Evolutionary conservation across 2,888 invertebrate species (phyloP).

Genomic region (Tachystola acroxantha): DNA sequence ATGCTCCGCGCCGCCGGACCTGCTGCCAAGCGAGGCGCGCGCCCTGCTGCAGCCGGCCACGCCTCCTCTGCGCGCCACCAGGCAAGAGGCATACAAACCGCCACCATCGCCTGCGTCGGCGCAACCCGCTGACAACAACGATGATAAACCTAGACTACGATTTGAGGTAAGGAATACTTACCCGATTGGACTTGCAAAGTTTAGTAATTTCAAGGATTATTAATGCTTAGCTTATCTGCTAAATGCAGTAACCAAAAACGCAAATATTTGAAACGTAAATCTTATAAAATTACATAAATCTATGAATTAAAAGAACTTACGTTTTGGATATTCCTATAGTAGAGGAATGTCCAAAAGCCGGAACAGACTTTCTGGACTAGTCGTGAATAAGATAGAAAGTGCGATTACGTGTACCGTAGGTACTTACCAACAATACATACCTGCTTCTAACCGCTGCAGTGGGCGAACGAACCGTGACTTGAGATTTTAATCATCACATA

Average conservation of each 20-base stretch:
- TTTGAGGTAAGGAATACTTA: slow-evolving; percentile 68
- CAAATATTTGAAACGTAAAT: too few species aligned
- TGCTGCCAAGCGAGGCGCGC: slow-evolving; percentile 77
- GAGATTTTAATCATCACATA: slow-evolving; percentile 29
- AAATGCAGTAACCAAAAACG: too few species aligned
- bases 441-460: background rate
- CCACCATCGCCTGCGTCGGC: slow-evolving; percentile 30
- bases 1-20: slow-evolving; percentile 81
- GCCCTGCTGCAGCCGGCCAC: slow-evolving; percentile 60
- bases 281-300: too few species aligned
- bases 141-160: slow-evolving; percentile 58
- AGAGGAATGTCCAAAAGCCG: too few species aligned
- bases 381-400: slow-evolving; percentile 12
- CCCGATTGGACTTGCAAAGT: too few species aligned
- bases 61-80: slow-evolving; percentile 27
- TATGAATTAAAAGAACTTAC: too few species aligned
- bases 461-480: slow-evolving; percentile 32
- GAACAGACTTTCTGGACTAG: too few species aligned
- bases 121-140: slow-evolving; percentile 34
- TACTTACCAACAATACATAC: background rate
- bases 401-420: slow-evolving; percentile 5
- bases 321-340: too few species aligned
- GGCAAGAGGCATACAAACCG: slow-evolving; percentile 26
- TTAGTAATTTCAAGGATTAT: too few species aligned
- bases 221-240: too few species aligned